Percentiles rank a stretch among this genome's conserved stretches.
Conservation (phyloP, 2,113 vertebrate species). For the Ictalurus furcatus region DNA sequence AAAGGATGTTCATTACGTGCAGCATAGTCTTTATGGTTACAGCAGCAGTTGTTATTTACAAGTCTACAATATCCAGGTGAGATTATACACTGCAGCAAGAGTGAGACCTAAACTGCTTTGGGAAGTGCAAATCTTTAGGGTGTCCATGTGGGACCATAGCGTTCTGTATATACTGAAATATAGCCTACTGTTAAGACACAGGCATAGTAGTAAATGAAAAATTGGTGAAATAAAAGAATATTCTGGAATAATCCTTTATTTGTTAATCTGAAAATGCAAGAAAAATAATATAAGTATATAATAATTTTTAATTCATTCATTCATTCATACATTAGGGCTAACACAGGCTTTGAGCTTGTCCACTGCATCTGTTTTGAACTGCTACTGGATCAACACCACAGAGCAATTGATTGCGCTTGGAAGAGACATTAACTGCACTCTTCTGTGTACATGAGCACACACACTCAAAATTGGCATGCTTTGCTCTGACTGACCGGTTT, state of each 20-base stretch:
- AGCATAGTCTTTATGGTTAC: neutral
- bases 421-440: too few species aligned
- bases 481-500: too few species aligned
- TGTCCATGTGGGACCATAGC: neutral
- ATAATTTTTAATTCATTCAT: too few species aligned
- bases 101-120: neutral
- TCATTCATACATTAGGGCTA: too few species aligned
- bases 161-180: neutral
- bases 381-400: too few species aligned
- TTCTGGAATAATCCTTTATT: neutral
- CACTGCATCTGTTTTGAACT: too few species aligned
- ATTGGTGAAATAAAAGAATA: neutral
- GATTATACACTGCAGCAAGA: neutral
- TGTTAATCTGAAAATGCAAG: too few species aligned
- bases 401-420: too few species aligned
- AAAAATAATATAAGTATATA: too few species aligned
- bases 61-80: neutral
- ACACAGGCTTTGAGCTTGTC: too few species aligned
- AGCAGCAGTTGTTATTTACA: neutral
- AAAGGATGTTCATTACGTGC: neutral
- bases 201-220: neutral
- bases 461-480: too few species aligned
- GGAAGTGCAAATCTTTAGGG: neutral
- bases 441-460: too few species aligned
- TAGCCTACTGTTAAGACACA: neutral